These are phyloP conservation scores for Boloria selene DNA, from an alignment of 2,888 invertebrate species.

Conservation along the genomic window DNA sequence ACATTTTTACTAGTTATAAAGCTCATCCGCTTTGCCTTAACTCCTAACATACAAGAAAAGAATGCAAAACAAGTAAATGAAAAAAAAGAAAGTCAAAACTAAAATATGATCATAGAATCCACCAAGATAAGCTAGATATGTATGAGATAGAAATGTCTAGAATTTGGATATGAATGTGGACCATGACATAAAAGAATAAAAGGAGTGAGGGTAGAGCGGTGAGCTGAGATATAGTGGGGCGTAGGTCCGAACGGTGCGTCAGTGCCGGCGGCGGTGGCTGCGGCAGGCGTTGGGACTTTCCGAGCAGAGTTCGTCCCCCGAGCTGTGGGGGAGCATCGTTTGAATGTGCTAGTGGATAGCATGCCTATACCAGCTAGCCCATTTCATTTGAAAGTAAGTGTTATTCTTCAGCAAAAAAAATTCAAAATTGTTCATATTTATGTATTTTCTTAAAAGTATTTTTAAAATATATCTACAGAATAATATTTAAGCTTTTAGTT, in stretches of 20 bases:
- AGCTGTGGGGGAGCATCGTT: conserved; percentile 95
- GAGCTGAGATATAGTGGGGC: conserved; percentile 65
- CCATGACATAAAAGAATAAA: conserved; percentile 1
- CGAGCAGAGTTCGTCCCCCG: conserved; percentile 95
- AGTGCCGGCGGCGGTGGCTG: conserved; percentile 93
- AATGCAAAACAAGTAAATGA: neutral
- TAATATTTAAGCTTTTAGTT: no score
- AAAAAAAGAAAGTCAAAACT: conserved; percentile 11
- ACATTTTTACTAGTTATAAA: conserved; percentile 45
- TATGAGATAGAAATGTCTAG: neutral
- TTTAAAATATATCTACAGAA: no score
- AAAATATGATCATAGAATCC: neutral
- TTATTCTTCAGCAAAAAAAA: no score
- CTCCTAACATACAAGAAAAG: conserved; percentile 62
- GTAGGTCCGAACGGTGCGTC: conserved; percentile 96
- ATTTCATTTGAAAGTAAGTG: conserved; percentile 91
- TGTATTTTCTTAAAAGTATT: no score
- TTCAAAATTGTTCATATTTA: no score
- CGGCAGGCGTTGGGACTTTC: conserved; percentile 91
- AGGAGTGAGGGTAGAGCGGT: conserved; percentile 69
- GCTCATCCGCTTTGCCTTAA: conserved; percentile 82
- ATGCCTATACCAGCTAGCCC: conserved; percentile 94
- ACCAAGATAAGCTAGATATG: neutral
- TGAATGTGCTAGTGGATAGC: conserved; percentile 92
- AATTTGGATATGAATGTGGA: neutral